Base-by-base conservation (phyloP, 2,113 vertebrate species). In the Labeo catla region DNA sequence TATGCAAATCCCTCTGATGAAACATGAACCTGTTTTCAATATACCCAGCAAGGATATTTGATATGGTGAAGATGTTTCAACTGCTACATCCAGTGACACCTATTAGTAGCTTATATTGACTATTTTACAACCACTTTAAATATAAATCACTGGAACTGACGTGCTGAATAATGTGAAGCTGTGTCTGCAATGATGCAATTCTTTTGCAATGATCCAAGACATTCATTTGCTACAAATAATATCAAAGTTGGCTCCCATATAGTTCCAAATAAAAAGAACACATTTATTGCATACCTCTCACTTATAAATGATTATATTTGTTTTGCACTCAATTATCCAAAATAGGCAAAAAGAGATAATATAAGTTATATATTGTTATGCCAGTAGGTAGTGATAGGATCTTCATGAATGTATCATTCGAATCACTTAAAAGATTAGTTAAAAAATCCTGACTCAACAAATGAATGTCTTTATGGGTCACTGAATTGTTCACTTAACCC, bases 1-100 rank as follows among this genome's bases (percentile, higher is more conserved):
- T 86, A 76, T 82, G 39, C 21, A 74, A 82, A 73, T 81, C 43
- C 45, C 54, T 74, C 12, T n/a, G 45, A 74, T 47, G 6, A 74
- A 74, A 47, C 72, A n/a, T 70, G 19, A 73, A 74, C 11, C 45
- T 23, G 23, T 49, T 74, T 49, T 74, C 1, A 13, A 8, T 49
- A 49, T 74, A 74, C 3, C 3, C 23, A 23, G 11, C 21, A 76
- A 76, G 11, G 11, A 28, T 23, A 11, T 74, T 13, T 0, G 6
- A 74, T 2, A 49, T n/a, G 43, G 2, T 1, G 15, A 21, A 49
- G 23, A 74, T 23, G 43, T 49, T 49, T 49, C 2, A 74, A 13
- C 0, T 11, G 5, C 19, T 74, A 74, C 39, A 73, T n/a, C 11
- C 9, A 47, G 10, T 47, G 19, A 74, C 6, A 45, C 10, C 21